Base-by-base conservation (phyloP, 2,113 vertebrate genomes). In the Mixornis gularis region DNA sequence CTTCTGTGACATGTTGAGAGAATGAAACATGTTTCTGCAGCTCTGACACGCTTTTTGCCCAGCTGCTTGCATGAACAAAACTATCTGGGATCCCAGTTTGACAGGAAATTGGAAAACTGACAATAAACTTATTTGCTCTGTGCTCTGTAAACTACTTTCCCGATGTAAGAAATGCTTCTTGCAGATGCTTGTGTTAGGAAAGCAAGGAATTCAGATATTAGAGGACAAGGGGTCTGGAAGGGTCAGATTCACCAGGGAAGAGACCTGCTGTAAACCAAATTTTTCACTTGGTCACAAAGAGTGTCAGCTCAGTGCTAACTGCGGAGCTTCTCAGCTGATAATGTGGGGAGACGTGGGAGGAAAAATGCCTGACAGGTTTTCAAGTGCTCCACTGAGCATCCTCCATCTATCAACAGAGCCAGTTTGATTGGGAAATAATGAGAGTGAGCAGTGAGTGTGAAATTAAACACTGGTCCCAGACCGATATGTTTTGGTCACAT, bases 401-500 rank as follows among this genome's bases (percentile, higher is more conserved):
- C 15, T 79, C 36, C 43, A 40, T 68, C 32, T 43, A 19, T 69
- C 68, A 64, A 34, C 11, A 63, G 44, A 68, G 27, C 40, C 53
- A 14, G 12, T 34, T 83, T 0, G 1, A 29, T 40, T 0, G 1
- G 34, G 40, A 86, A 40, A 17, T 7, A 38, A 21, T 7, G 51
- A 65, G 34, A 58, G 43, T 6, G 40, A 63, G 44, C 32, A 72
- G 21, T 24, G 40, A 64, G 65, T 43, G 72, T 79, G 53, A 89
- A 83, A 71, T 76, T 36, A 71, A 79, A 68, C n/a, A 13, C 0
- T 51, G 52, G 21, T 36, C 36, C 13, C 32, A 59, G 49, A 46
- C 29, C 55, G 70, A 53, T 8, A 4, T 30, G 24, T 68, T 78
- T 74, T 87, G 17, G 40, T 78, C 70, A 32, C 10, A 1, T 73